Evolutionary conservation across 2,797 vertebrate genomes (phyloP), one percentile per base, ranked within the genome.

Genomic region (Eospalax fontanierii): DNA sequence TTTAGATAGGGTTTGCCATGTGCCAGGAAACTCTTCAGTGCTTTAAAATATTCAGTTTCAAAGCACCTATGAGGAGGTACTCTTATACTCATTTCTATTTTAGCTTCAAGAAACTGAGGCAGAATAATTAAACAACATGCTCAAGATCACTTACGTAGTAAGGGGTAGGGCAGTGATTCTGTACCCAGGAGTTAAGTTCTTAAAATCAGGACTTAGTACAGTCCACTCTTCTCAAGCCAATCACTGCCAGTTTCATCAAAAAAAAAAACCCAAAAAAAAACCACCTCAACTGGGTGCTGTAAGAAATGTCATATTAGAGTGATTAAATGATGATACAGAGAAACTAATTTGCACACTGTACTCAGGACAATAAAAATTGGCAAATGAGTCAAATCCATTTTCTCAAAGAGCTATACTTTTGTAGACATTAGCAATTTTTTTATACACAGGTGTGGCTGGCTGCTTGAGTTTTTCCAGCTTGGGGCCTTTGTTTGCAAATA

Each of bases 381-480:
- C 26, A 71, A 90, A 30, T 33, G 30, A 79, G 66, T 90, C 74
- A 95, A 91, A 70, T 59, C 93, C 79, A 90, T 74, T 97, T 96
- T 50, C 92, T 96, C 78, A 80, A 73, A 81, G 40, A 94, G 57
- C 68, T 71, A 92, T 40, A 89, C 33, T 73, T 94, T 93, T 94
- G 66, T 92, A 94, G 38, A 83, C 80, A 75, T 50, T 63, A 70
- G 63, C 33, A 84, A 59, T 59, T 35, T 71, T 57, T 94, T 90
- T 87, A 90, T 28, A 83, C 21, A 89, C 38, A 91, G 91, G 82
- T 94, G 75, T 91, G 94, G 88, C 78, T 95, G 85, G 18, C 40
- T 81, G 57, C 61, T 50, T 87, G 59, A 81, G 81, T 92, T 87
- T 71, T 85, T 63, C 46, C 50, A 76, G 30, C 38, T 70, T n/a